Evolutionary conservation across 2,797 vertebrate species (phyloP).

Genomic region (Aphelocoma californica): DNA sequence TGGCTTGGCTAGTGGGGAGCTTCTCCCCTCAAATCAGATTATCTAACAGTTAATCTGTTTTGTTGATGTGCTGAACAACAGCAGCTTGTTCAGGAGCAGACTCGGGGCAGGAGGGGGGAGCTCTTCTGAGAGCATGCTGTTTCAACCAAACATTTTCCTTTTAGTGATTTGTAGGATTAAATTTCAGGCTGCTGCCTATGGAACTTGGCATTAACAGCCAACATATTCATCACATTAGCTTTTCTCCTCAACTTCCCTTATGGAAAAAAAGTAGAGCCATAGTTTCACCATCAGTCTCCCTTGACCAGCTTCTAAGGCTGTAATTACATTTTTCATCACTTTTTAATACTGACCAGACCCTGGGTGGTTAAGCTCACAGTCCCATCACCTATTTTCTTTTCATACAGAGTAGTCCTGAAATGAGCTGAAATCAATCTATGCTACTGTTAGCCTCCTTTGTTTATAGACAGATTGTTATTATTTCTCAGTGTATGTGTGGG

Average conservation of each 20-base stretch:
- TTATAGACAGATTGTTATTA: neutral
- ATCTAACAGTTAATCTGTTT: conserved; percentile 57
- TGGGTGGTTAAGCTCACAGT: neutral
- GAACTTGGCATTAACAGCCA: conserved; percentile 1
- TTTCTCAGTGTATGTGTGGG: neutral
- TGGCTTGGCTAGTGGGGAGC: neutral
- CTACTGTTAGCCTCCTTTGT: neutral
- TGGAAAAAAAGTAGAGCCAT: neutral
- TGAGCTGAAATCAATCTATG: neutral
- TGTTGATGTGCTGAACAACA: conserved; percentile 18
- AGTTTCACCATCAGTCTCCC: neutral
- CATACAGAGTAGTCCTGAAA: neutral
- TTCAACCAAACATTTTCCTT: conserved; percentile 31
- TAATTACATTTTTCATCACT: neutral
- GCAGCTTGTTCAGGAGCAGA: conserved; percentile 28
- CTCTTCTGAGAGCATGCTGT: conserved; percentile 8
- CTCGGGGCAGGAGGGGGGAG: neutral
- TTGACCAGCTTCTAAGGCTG: neutral
- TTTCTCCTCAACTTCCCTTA: neutral
- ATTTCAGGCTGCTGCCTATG: conserved; percentile 37
- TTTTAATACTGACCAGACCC: neutral
- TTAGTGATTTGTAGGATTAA: conserved; percentile 19
- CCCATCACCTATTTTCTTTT: neutral
- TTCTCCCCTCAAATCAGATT: conserved; percentile 13
- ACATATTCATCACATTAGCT: neutral